Percentiles rank a stretch among this genome's conserved stretches.
Conservation (phyloP, 2,113 vertebrate genomes). For the Chaetops frenatus region DNA sequence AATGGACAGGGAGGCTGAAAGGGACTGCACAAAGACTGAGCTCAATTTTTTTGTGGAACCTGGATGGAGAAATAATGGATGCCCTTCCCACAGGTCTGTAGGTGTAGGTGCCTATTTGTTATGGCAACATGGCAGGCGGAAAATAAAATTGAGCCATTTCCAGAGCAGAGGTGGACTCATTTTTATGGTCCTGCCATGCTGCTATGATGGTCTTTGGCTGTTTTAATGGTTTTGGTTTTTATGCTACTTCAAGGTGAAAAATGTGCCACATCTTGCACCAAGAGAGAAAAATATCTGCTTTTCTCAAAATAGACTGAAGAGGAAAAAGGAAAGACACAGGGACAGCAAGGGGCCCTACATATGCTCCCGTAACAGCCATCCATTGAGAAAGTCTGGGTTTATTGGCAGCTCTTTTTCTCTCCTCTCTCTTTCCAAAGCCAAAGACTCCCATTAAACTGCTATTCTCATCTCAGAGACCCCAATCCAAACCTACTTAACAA, state of each 20-base stretch:
- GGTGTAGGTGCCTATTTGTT: conserved; percentile 19
- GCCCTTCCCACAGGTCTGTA: not conserved
- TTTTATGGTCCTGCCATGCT: conserved; percentile 41
- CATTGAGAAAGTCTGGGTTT: not conserved
- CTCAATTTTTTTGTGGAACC: not conserved
- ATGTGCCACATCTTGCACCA: not conserved
- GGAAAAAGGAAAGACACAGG: not conserved
- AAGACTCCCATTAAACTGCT: not conserved
- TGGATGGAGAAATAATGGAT: not conserved
- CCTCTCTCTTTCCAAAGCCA: not conserved
- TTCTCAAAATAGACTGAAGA: not conserved
- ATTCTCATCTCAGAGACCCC: not conserved
- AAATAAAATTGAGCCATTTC: conserved; percentile 46
- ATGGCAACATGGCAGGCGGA: conserved; percentile 3
- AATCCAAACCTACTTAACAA: not conserved
- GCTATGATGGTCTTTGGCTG: conserved; percentile 33
- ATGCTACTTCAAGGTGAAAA: conserved; percentile 28
- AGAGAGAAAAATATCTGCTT: not conserved
- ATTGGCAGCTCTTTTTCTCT: not conserved
- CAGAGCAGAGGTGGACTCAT: conserved; percentile 25
- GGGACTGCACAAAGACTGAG: not conserved
- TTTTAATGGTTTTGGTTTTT: conserved; percentile 37
- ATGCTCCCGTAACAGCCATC: not conserved
- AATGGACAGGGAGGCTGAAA: not conserved
- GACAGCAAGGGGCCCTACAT: not conserved